These are phyloP conservation scores for Synanthedon andrenaeformis DNA, from an alignment of 2,888 invertebrate species.

Conservation along the genomic window DNA sequence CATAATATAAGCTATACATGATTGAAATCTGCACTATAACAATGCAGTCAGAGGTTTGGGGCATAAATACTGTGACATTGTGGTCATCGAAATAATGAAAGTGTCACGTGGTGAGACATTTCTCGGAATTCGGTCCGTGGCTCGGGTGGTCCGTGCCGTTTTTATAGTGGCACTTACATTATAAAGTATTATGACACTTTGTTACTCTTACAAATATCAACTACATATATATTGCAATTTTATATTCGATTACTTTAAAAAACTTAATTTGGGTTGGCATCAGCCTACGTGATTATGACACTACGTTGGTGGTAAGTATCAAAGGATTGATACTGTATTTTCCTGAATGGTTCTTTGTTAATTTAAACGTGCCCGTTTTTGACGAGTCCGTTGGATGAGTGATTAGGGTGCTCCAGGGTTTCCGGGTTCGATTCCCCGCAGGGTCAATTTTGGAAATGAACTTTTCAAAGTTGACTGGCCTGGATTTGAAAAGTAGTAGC, in stretches of 20 bases:
- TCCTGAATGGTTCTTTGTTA: too few relatives aligned
- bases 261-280: neutral
- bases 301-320: neutral
- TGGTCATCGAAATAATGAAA: conserved; percentile 24
- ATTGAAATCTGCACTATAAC: too few relatives aligned
- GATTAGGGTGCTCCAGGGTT: too few relatives aligned
- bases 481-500: too few relatives aligned
- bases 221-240: conserved; percentile 5
- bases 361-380: too few relatives aligned
- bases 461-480: too few relatives aligned
- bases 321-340: too few relatives aligned
- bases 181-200: conserved; percentile 29
- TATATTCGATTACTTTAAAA: neutral
- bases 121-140: conserved; percentile 26
- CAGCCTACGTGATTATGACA: neutral
- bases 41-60: neutral
- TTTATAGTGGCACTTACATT: conserved; percentile 32
- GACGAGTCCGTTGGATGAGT: too few relatives aligned
- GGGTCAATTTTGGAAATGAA: too few relatives aligned
- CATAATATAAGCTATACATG: too few relatives aligned
- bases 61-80: neutral
- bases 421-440: too few relatives aligned
- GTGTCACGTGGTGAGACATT: conserved; percentile 22
- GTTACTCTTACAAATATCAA: conserved; percentile 24
- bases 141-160: conserved; percentile 32